These are phyloP conservation scores for Anoplius nigerrimus DNA, from an alignment of 2,888 invertebrate species.

Conservation along the genomic window DNA sequence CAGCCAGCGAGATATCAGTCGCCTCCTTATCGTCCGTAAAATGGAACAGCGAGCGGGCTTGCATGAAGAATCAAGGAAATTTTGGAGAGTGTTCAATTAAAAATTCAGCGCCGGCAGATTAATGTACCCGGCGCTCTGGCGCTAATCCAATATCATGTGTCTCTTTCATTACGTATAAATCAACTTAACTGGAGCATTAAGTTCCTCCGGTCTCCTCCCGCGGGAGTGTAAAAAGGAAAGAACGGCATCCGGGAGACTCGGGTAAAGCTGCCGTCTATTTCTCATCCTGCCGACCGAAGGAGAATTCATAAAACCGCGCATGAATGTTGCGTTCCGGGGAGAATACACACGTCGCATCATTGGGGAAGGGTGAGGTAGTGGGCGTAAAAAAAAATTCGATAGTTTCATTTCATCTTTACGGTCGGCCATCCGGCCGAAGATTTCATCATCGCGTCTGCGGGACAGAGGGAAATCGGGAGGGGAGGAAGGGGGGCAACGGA, in stretches of 20 bases:
- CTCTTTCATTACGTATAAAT: not conserved
- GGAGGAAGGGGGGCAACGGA: no score
- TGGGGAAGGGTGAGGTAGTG: no score
- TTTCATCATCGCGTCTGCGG: slow-evolving; percentile 43
- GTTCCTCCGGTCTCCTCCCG: not conserved
- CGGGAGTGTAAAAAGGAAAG: not conserved
- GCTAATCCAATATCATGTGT: not conserved
- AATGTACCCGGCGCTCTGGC: not conserved
- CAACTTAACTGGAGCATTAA: slow-evolving; percentile 1
- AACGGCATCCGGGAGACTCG: not conserved
- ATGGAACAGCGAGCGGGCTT: no score
- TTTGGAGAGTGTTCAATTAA: no score
- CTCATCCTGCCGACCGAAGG: not conserved
- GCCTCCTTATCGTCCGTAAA: no score
- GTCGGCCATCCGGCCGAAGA: slow-evolving; percentile 35
- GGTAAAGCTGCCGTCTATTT: no score
- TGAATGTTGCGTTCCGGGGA: no score
- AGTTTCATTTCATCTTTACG: slow-evolving; percentile 46
- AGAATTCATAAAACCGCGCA: not conserved
- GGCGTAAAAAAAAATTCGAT: slow-evolving; percentile 38
- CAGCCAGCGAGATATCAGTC: not conserved
- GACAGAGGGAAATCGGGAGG: no score
- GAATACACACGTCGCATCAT: no score
- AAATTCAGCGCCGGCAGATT: not conserved
- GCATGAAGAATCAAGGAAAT: no score